Base-by-base conservation (phyloP, 2,888 invertebrate genomes). In the Drosophila aldrichi region DNA sequence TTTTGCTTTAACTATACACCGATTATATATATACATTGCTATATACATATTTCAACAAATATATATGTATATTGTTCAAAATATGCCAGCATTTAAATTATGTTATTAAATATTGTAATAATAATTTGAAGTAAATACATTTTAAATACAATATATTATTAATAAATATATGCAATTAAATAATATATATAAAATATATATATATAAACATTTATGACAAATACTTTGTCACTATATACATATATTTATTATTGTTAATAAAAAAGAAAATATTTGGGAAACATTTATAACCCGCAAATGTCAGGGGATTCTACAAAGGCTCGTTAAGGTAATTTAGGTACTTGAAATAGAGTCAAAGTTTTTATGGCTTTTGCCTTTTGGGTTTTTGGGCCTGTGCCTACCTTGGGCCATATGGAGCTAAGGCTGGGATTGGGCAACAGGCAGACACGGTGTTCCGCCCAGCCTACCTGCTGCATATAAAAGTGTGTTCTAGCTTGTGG, bases 401-500 rank as follows among this genome's bases (percentile, higher is more conserved):
- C 5, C 25, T 46, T 16, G n/a, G 16, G 5, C 3, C 29, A 48
- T 48, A 48, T 48, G 29, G n/a, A 5, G 29, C 29, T 2, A 29
- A 29, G 20, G 34, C 54, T 44, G 36, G 16, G 32, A 6, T 22
- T 44, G 7, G 14, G 22, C 7, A 32, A 0, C 32, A 32, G 48
- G 73, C 34, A 40, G 49, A 16, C 12, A 4, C 25, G 14, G 16
- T 12, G 2, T 12, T 3, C 12, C 18, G 25, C 5, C 9, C 22
- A 10, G 32, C 6, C 2, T 74, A 76, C 73, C 71, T 76, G 74
- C 16, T 8, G 34, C 56, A 20, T 41, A 76, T 76, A 76, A 64
- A 65, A 64, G 59, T 20, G 14, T 10, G 16, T 10, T 12, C 25
- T 22, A 9, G 9, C 1, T 10, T 5, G 48, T 18, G 44, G 25